Evolutionary conservation across 2,113 vertebrate genomes (phyloP), one percentile per base, ranked within the genome.

Genomic region (Boulengeromyrus knoepffleri): DNA sequence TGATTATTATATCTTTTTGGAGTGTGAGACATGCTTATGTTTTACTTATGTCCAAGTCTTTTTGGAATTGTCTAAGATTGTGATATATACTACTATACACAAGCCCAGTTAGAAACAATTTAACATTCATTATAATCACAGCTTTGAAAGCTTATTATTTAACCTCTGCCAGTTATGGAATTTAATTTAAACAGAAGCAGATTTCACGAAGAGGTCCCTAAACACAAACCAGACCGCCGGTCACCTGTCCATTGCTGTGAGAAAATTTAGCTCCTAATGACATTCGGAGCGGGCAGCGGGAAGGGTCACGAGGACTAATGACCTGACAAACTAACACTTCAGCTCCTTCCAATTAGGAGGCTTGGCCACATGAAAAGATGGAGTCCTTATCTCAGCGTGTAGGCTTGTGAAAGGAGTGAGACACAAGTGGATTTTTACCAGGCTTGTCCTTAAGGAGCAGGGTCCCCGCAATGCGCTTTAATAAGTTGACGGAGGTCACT

Each of bases 261-360:
- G 97, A 98, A 97, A 95, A 90, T 94, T 92, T 92, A 90, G 91
- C 93, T 95, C 95, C 91, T 95, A 96, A 97, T 96, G 96, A 96
- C 96, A 97, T 97, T 97, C 96, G 95, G 97, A 96, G 96, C 96
- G 96, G 97, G 97, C 97, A 96, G 97, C 96, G 96, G 96, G 97
- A 97, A 94, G 95, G 95, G 95, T 95, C 94, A 93, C 21, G 92
- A 93, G 95, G 96, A 97, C 97, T 97, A 97, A 97, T 97, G 97
- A 96, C 96, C 96, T 97, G 97, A 95, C 97, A 97, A 97, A 95
- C 97, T 97, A 97, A 97, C 97, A 98, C 97, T 98, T 97, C 96
- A 97, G 97, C 98, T 98, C 98, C 97, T 98, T 97, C 98, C 97
- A 99, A 99, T 99, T 98, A 98, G 96, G 96, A 96, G 95, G 94